phyloP scores from a whole-genome alignment of 1,140 invertebrate species.

The Ladona fulva region DNA sequence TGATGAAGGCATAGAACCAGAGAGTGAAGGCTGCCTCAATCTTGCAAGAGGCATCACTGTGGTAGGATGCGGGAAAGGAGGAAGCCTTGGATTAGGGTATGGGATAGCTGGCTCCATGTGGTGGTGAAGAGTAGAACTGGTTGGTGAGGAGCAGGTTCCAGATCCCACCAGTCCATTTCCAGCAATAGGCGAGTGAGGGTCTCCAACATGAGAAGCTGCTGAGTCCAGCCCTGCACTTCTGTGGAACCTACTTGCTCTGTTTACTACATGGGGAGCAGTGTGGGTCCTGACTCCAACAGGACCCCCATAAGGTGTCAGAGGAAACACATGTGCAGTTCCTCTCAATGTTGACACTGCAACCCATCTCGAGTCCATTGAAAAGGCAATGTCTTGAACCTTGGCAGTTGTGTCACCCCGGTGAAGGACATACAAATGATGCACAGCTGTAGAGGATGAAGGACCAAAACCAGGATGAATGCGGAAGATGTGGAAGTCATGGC shows the following conservation, averaged over 20 bases:
- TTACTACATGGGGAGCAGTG: constrained; percentile 85
- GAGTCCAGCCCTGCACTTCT: constrained; percentile 81
- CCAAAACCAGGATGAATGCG: constrained; percentile 87
- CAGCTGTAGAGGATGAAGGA: constrained; percentile 74
- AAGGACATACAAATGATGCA: constrained; percentile 93
- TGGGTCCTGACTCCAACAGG: constrained; percentile 84
- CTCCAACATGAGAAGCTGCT: constrained; percentile 21
- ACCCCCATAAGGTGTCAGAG: constrained; percentile 94
- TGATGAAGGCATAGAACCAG: constrained; percentile 74
- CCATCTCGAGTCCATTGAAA: constrained; percentile 91
- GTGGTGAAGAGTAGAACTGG: constrained; percentile 36
- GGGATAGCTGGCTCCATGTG: constrained; percentile 50
- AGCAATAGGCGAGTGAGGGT: constrained; percentile 24
- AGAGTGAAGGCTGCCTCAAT: constrained; percentile 5
- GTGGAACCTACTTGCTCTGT: constrained; percentile 88
- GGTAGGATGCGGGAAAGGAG: constrained; percentile 78
- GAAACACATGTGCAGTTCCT: constrained; percentile 95
- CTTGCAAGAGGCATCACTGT: constrained; percentile 55
- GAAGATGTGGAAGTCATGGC: constrained; percentile 95
- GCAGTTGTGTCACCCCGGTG: constrained; percentile 81
- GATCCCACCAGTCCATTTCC: constrained; percentile 11
- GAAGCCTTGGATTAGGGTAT: constrained; percentile 77
- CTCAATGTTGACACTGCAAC: constrained; percentile 86
- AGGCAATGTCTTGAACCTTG: constrained; percentile 77
- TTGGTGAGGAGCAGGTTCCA: constrained; percentile 33